A percentile compares a stretch with the other conserved stretches of the same genome.
phyloP scores from a whole-genome alignment of 2,113 vertebrate species.

The Periophthalmus modestus region DNA sequence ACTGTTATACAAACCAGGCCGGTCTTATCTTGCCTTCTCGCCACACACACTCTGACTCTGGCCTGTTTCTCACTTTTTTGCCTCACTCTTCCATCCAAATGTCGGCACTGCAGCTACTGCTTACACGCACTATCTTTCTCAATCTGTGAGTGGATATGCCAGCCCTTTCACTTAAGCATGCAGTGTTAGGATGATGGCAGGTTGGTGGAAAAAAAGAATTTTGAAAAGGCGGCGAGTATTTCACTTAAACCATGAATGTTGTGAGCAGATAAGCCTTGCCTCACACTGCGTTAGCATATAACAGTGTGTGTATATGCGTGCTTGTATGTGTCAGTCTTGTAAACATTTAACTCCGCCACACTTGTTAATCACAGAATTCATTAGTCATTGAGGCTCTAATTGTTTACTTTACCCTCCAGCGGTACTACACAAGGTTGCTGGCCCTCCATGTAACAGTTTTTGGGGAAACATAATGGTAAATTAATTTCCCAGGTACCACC shows the following conservation, averaged over 20 bases:
- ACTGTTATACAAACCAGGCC: slow-evolving; percentile 65
- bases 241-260: slow-evolving; percentile 57
- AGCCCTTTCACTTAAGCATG: slow-evolving; percentile 66
- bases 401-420: slow-evolving; percentile 71
- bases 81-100: slow-evolving; percentile 28
- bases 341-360: slow-evolving; percentile 62
- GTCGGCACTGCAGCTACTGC: slow-evolving; percentile 13
- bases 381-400: slow-evolving; percentile 70
- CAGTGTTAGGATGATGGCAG: slow-evolving; percentile 35
- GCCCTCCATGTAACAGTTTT: slow-evolving; percentile 64
- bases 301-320: slow-evolving; percentile 20
- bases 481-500: slow-evolving; percentile 67
- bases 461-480: slow-evolving; percentile 64
- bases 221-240: slow-evolving; percentile 49
- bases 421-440: slow-evolving; percentile 61
- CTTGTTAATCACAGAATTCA: slow-evolving; percentile 73
- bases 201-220: slow-evolving; percentile 18
- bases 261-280: slow-evolving; percentile 52
- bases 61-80: slow-evolving; percentile 12
- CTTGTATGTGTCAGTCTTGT: slow-evolving; percentile 48
- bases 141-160: slow-evolving; percentile 65
- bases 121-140: slow-evolving; percentile 44
- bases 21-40: slow-evolving; percentile 56
- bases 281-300: slow-evolving; percentile 33
- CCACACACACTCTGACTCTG: slow-evolving; percentile 23